phyloP scores from a whole-genome alignment of 2,888 invertebrate species.

The Pollenia amentaria region DNA sequence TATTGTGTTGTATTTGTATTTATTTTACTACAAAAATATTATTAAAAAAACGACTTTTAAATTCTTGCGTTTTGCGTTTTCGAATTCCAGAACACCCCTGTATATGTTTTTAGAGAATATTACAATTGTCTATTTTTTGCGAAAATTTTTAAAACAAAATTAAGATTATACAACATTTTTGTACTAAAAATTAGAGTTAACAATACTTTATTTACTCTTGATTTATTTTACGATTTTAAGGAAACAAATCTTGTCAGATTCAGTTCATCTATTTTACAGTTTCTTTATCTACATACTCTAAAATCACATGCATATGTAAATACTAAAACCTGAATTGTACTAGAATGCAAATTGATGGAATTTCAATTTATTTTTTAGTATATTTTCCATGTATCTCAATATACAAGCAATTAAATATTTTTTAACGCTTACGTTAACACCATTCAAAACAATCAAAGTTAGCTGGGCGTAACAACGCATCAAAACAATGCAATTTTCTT shows the following conservation, averaged over 20 bases:
- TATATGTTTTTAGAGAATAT: no score
- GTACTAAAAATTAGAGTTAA: neutral
- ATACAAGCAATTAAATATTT: constrained; percentile 39
- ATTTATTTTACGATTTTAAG: neutral
- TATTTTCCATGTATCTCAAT: neutral
- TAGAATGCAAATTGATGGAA: constrained; percentile 22
- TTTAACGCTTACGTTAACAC: constrained; percentile 51
- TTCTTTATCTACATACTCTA: neutral
- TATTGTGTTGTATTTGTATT: no score
- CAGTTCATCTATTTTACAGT: neutral
- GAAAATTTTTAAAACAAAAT: neutral
- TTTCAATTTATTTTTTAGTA: constrained; percentile 6
- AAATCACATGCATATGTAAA: neutral
- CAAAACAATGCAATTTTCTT: constrained; percentile 40
- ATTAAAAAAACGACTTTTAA: no score
- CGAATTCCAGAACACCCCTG: no score
- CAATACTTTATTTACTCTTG: no score
- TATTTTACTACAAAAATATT: no score
- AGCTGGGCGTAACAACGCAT: constrained; percentile 46
- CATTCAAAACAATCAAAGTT: constrained; percentile 30
- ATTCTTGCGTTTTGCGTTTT: no score
- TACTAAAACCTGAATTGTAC: neutral
- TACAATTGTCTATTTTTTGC: no score
- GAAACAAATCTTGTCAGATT: neutral
- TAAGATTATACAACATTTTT: neutral